These are phyloP conservation scores for Vanessa atalanta DNA, from an alignment of 1,140 invertebrate species.

Conservation along the genomic window DNA sequence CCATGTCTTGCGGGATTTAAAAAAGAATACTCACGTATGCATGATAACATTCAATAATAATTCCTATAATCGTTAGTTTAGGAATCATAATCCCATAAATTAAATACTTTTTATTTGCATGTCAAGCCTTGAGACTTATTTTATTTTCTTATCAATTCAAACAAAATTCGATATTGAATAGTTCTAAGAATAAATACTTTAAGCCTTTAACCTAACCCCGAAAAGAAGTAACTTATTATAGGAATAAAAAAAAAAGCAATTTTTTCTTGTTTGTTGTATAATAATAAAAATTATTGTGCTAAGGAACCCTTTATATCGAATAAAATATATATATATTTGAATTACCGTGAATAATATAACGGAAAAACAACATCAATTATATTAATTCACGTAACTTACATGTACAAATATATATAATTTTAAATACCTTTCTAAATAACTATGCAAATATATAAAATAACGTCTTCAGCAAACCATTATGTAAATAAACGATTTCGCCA, in stretches of 20 bases:
- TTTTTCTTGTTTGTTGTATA: neutral
- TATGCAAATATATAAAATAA: neutral
- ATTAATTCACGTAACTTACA: neutral
- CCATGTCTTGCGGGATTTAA: neutral
- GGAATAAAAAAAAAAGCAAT: neutral
- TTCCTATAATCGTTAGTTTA: neutral
- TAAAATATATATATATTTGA: too few relatives aligned
- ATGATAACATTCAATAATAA: neutral
- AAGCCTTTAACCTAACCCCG: neutral
- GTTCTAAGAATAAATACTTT: conserved; percentile 15
- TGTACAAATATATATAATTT: neutral
- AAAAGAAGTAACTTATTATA: neutral
- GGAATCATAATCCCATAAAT: neutral
- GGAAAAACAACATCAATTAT: neutral
- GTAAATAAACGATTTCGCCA: conserved; percentile 3
- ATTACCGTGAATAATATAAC: too few relatives aligned
- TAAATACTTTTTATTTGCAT: conserved; percentile 15
- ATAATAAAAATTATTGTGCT: too few relatives aligned
- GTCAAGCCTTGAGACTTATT: conserved; percentile 18
- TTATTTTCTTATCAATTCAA: conserved; percentile 7
- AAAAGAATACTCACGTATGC: neutral
- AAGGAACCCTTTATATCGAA: too few relatives aligned
- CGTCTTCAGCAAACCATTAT: neutral
- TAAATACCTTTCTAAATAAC: neutral
- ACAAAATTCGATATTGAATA: conserved; percentile 27